These are phyloP conservation scores for Antidorcas marsupialis DNA, from an alignment of 2,113 vertebrate genomes.

Conservation along the genomic window DNA sequence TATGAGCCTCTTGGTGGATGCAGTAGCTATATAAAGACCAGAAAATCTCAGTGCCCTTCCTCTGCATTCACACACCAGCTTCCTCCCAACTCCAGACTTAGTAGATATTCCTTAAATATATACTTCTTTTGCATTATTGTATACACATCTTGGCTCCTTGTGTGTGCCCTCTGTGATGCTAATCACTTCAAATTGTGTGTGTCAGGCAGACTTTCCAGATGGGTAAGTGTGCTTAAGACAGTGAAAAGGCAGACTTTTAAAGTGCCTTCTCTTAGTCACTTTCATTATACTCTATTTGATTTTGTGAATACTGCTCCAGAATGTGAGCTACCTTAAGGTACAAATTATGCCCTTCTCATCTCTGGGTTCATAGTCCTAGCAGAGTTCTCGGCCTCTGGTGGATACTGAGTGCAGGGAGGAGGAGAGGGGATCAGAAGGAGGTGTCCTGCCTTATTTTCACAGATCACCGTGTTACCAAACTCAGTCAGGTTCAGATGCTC, in stretches of 20 bases:
- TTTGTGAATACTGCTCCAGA: background rate
- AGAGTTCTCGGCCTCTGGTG: background rate
- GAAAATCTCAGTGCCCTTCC: background rate
- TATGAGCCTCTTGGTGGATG: background rate
- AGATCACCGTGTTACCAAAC: too few species aligned
- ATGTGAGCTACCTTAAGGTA: background rate
- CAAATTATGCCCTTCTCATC: background rate
- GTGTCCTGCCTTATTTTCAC: background rate
- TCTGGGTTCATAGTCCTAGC: background rate
- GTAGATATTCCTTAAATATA: background rate
- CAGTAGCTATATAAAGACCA: background rate
- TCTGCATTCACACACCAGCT: fast-evolving
- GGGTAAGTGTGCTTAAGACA: too few species aligned
- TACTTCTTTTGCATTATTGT: background rate
- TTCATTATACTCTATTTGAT: background rate
- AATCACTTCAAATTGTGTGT: background rate
- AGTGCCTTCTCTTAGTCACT: background rate
- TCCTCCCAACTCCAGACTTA: background rate
- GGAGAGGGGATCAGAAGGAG: too few species aligned
- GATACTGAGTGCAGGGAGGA: background rate
- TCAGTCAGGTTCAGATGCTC: background rate
- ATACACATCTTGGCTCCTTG: background rate
- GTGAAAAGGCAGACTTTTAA: background rate
- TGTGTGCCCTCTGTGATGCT: fast-evolving
- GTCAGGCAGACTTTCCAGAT: background rate